Conservation (phyloP, 2,888 invertebrate genomes). For the Eristalis pertinax region DNA sequence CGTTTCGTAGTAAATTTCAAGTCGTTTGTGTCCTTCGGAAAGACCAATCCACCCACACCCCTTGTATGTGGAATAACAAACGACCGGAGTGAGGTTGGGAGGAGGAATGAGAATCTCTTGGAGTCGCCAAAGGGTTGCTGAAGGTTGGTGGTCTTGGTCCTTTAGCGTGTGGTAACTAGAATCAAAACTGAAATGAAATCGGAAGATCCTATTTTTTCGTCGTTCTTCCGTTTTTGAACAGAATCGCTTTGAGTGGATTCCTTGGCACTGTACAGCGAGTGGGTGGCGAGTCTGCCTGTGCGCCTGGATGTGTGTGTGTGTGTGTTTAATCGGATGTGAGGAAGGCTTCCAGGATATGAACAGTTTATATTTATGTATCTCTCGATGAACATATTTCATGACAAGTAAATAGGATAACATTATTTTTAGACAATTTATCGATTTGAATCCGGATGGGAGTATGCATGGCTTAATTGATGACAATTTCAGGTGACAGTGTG, state of each 20-base stretch:
- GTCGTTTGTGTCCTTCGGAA: slow-evolving; percentile 23
- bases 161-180: not conserved
- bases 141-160: not conserved
- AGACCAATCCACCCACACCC: slow-evolving; percentile 8
- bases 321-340: not conserved
- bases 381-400: not conserved
- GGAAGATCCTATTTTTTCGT: not conserved
- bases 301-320: not conserved
- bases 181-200: not conserved
- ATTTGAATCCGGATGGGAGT: not conserved
- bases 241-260: not conserved
- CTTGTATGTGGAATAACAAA: no score
- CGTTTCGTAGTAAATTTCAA: slow-evolving; percentile 56
- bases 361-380: slow-evolving; percentile 1
- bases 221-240: not conserved
- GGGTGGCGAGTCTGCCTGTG: no score
- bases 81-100: not conserved
- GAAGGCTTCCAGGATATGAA: not conserved
- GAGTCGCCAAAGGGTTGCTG: not conserved
- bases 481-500: not conserved
- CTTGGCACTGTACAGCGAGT: not conserved
- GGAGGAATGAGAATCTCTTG: not conserved
- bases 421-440: slow-evolving; percentile 4
- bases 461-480: not conserved
- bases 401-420: slow-evolving; percentile 6